These are phyloP conservation scores for Vulpes lagopus DNA, from an alignment of 2,113 vertebrate species.

Conservation along the genomic window DNA sequence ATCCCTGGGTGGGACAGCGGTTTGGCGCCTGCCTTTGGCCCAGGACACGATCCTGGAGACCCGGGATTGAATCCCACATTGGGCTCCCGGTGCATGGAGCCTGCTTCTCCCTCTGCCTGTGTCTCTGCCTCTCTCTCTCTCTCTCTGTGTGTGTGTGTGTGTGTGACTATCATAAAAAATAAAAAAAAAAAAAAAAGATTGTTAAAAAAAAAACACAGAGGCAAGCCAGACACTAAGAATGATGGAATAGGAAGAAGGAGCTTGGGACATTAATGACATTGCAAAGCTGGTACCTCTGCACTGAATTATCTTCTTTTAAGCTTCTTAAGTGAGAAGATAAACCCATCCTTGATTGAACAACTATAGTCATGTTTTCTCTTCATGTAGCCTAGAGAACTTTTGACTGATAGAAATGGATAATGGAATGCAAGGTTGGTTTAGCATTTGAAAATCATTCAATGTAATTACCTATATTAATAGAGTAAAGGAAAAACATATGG, in stretches of 20 bases:
- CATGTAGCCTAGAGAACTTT: background rate
- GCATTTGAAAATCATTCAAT: background rate
- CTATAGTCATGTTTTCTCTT: background rate
- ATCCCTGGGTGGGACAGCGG: too few relatives aligned
- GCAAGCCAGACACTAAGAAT: background rate
- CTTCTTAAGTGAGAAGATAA: background rate
- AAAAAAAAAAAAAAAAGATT: too few relatives aligned
- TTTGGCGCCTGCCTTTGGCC: too few relatives aligned
- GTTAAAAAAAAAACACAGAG: background rate
- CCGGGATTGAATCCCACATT: too few relatives aligned
- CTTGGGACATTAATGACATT: background rate
- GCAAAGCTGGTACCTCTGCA: background rate
- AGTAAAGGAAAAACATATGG: background rate
- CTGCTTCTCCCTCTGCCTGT: too few relatives aligned
- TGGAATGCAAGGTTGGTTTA: background rate
- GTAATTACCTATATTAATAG: background rate
- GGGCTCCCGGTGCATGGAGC: too few relatives aligned
- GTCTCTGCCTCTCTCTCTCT: too few relatives aligned
- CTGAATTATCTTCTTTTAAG: background rate
- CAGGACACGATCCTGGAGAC: too few relatives aligned
- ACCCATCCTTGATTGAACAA: background rate
- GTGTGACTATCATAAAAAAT: too few relatives aligned
- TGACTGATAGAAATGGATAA: background rate
- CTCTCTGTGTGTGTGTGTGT: too few relatives aligned
- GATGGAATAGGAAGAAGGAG: background rate